These are phyloP conservation scores for Cherax quadricarinatus DNA, from an alignment of 1,140 invertebrate genomes.

Conservation along the genomic window DNA sequence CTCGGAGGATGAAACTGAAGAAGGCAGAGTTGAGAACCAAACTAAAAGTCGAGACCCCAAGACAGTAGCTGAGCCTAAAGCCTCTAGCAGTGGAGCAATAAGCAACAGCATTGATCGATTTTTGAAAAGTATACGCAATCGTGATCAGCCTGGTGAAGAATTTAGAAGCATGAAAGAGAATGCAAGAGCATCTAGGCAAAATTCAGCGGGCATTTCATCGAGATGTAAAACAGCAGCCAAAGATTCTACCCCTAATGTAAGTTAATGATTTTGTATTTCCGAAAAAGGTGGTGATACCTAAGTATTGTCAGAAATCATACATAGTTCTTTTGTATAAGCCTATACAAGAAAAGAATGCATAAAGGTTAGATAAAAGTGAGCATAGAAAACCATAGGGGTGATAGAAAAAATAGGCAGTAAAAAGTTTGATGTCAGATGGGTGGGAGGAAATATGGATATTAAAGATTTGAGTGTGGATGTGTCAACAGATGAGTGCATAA, in stretches of 20 bases:
- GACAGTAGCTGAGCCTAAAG: slow-evolving; percentile 1
- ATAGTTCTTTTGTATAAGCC: too few relatives aligned
- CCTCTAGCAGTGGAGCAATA: neutral
- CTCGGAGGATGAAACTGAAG: slow-evolving; percentile 38
- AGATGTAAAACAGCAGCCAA: neutral
- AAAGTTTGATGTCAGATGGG: too few relatives aligned
- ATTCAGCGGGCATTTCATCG: neutral
- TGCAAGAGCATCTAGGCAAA: neutral
- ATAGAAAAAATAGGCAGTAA: too few relatives aligned
- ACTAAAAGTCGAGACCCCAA: neutral
- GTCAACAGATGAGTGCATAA: too few relatives aligned
- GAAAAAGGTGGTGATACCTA: too few relatives aligned
- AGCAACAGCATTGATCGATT: slow-evolving; percentile 13
- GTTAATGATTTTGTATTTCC: neutral
- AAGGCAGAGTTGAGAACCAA: too few relatives aligned
- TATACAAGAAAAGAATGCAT: too few relatives aligned
- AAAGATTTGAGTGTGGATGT: too few relatives aligned
- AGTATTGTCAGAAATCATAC: too few relatives aligned
- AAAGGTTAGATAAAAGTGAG: too few relatives aligned
- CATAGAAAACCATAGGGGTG: too few relatives aligned
- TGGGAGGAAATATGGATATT: too few relatives aligned
- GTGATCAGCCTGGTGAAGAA: neutral
- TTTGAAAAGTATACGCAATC: slow-evolving; percentile 54
- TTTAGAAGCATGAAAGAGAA: neutral
- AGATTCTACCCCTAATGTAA: neutral